These are phyloP conservation scores for Dolichallabes microphthalmus DNA, from an alignment of 2,113 vertebrate species.

Conservation along the genomic window DNA sequence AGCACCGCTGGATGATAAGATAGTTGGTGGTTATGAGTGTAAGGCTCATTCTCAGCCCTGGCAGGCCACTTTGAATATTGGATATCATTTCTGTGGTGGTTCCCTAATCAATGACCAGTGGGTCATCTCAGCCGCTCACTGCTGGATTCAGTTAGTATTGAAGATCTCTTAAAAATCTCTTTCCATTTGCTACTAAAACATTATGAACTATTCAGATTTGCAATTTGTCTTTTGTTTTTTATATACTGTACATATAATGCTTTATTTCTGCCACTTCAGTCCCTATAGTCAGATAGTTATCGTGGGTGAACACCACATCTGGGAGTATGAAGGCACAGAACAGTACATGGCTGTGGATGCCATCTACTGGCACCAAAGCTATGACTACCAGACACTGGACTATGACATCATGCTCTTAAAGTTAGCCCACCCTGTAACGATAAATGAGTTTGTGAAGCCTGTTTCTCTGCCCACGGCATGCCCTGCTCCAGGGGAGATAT, in stretches of 20 bases:
- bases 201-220: neutral
- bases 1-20: conserved; percentile 65
- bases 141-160: conserved; percentile 68
- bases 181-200: neutral
- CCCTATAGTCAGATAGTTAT: conserved; percentile 60
- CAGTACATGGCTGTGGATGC: conserved; percentile 67
- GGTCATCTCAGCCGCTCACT: conserved; percentile 74
- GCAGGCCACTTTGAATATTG: conserved; percentile 68
- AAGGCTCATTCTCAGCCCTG: conserved; percentile 59
- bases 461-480: conserved; percentile 65
- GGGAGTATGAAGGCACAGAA: conserved; percentile 65
- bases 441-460: conserved; percentile 62
- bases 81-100: conserved; percentile 71
- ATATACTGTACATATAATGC: neutral
- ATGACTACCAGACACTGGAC: conserved; percentile 69
- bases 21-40: conserved; percentile 69
- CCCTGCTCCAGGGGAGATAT: conserved; percentile 58
- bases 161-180: neutral
- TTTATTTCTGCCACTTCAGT: conserved; percentile 50
- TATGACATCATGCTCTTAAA: conserved; percentile 73
- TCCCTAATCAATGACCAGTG: conserved; percentile 70
- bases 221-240: too few relatives aligned
- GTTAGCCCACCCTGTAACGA: conserved; percentile 57
- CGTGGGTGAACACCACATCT: conserved; percentile 71
- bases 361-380: conserved; percentile 72